These are phyloP conservation scores for Drosophila pseudotalamancana DNA, from an alignment of 2,888 invertebrate species.

Conservation along the genomic window DNA sequence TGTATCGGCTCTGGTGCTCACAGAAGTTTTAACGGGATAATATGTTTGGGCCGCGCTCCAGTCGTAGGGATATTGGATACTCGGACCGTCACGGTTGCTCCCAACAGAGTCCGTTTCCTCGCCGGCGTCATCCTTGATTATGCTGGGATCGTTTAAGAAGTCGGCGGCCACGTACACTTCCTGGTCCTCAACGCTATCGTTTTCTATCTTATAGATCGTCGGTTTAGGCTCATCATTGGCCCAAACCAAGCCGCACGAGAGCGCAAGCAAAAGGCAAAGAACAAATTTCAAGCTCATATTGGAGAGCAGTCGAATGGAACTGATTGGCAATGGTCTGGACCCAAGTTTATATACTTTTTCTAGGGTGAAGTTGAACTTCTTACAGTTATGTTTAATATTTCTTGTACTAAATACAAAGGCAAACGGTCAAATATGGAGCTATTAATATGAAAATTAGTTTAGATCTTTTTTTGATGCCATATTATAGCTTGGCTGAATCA, in stretches of 20 bases:
- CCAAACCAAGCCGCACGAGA: slow-evolving; percentile 11
- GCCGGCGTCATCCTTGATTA: neutral
- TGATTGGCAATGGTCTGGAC: slow-evolving; percentile 11
- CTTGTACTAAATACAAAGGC: neutral
- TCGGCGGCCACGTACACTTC: slow-evolving; percentile 2
- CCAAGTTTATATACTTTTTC: slow-evolving; percentile 23
- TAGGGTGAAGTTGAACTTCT: too few species aligned
- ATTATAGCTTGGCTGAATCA: neutral
- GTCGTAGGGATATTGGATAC: neutral
- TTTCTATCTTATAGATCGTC: neutral
- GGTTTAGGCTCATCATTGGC: slow-evolving; percentile 8
- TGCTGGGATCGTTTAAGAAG: neutral
- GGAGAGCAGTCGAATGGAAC: slow-evolving; percentile 18
- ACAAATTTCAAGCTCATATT: slow-evolving; percentile 28
- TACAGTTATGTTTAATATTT: neutral
- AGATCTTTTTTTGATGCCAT: neutral
- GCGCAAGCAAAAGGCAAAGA: slow-evolving; percentile 26
- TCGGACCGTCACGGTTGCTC: neutral
- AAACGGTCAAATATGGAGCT: neutral
- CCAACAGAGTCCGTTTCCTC: neutral
- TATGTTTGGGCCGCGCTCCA: neutral
- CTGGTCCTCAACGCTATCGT: neutral
- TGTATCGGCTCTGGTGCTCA: neutral
- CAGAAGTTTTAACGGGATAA: neutral
- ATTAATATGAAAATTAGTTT: slow-evolving; percentile 22